phyloP scores from a whole-genome alignment of 2,888 invertebrate species.

The Andrena flavipes region DNA sequence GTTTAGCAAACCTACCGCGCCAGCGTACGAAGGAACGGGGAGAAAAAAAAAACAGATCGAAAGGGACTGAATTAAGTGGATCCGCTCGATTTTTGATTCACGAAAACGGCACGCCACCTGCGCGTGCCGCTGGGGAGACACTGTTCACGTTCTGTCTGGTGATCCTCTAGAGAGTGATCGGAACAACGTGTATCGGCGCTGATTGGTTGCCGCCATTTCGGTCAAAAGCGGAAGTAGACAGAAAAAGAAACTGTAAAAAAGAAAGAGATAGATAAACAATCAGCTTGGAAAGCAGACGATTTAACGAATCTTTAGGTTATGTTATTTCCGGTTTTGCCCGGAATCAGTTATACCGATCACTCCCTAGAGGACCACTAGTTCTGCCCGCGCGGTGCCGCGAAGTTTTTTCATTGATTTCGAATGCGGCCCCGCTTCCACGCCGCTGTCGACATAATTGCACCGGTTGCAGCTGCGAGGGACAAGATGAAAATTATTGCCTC shows the following conservation, averaged over 20 bases:
- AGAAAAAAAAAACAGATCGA: conserved; percentile 8
- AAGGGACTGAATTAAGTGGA: conserved; percentile 54
- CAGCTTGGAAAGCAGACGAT: no score
- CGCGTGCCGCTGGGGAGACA: conserved; percentile 2
- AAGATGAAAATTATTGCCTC: conserved; percentile 9
- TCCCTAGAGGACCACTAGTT: no score
- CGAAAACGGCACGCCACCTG: conserved; percentile 46
- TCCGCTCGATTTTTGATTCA: conserved; percentile 42
- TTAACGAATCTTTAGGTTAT: no score
- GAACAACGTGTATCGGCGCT: no score
- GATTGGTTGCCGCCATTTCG: no score
- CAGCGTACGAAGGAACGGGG: not conserved
- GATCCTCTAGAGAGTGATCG: no score
- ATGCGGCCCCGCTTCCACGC: conserved; percentile 7
- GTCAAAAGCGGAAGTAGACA: no score
- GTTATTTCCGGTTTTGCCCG: no score
- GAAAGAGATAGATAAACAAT: no score
- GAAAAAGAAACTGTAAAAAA: no score
- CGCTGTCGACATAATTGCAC: conserved; percentile 31
- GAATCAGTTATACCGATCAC: no score
- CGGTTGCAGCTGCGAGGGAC: conserved; percentile 4
- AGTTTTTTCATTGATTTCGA: conserved; percentile 3
- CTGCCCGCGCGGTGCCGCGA: conserved; percentile 7
- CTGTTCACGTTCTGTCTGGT: not conserved
- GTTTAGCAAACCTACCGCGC: conserved; percentile 58